phyloP scores from a whole-genome alignment of 2,797 vertebrate genomes.

The Phalanger gymnotis region DNA sequence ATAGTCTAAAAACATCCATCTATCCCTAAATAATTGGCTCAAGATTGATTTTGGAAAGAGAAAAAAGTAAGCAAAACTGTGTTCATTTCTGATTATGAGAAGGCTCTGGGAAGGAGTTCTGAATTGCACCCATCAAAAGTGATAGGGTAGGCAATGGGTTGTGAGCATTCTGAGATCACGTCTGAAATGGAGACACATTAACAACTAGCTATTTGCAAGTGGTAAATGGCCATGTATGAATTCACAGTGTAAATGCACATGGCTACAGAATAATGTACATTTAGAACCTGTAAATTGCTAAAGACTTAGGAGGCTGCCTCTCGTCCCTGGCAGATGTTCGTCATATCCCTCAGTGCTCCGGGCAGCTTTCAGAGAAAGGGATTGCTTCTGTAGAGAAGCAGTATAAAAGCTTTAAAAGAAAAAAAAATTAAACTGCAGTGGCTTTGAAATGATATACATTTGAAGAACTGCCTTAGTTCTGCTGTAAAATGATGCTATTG shows the following conservation, averaged over 20 bases:
- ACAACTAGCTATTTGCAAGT: slow-evolving; percentile 55
- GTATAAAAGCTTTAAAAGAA: slow-evolving; percentile 49
- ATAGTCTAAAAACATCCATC: slow-evolving; percentile 62
- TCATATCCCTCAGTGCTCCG: slow-evolving; percentile 45
- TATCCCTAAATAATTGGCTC: slow-evolving; percentile 69
- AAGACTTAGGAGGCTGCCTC: slow-evolving; percentile 62
- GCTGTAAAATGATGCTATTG: slow-evolving; percentile 60
- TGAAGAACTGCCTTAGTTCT: slow-evolving; percentile 62
- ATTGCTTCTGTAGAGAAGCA: slow-evolving; percentile 57
- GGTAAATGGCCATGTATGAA: slow-evolving; percentile 53
- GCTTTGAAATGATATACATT: slow-evolving; percentile 66
- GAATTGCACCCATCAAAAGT: slow-evolving; percentile 49
- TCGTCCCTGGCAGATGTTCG: slow-evolving; percentile 65
- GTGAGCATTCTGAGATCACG: slow-evolving; percentile 29
- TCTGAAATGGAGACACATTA: slow-evolving; percentile 34
- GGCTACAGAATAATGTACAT: slow-evolving; percentile 1
- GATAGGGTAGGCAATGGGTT: slow-evolving; percentile 38
- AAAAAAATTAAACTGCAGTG: slow-evolving; percentile 55
- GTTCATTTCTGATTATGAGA: slow-evolving; percentile 30
- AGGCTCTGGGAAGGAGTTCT: slow-evolving; percentile 8
- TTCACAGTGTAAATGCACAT: slow-evolving; percentile 48
- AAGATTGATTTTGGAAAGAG: slow-evolving; percentile 45
- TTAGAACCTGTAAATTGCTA: slow-evolving; percentile 69
- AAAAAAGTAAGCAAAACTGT: slow-evolving; percentile 56
- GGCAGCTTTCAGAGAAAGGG: slow-evolving; percentile 47